These are phyloP conservation scores for Thalassarche chlororhynchos DNA, from an alignment of 2,113 vertebrate genomes.

Conservation along the genomic window DNA sequence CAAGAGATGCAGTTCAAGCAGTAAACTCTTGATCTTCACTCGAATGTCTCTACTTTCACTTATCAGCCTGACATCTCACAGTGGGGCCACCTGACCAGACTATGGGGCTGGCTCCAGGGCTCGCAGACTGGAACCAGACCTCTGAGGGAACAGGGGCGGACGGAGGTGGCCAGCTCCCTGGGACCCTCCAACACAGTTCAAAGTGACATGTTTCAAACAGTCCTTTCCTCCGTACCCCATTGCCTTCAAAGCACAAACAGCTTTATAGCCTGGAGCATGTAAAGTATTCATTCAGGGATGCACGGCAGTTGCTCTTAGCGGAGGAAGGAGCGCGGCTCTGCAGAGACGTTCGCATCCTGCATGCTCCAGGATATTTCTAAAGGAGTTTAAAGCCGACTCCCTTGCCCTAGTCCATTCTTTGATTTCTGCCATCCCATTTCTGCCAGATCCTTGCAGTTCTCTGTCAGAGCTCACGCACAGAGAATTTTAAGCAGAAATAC, in stretches of 20 bases:
- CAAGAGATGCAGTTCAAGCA: conserved; percentile 28
- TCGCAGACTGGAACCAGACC: conserved; percentile 77
- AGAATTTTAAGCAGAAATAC: background rate
- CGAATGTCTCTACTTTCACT: conserved; percentile 82
- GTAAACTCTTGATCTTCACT: conserved; percentile 66
- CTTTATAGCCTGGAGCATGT: conserved; percentile 43
- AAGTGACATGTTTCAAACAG: conserved; percentile 76
- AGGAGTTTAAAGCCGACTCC: background rate
- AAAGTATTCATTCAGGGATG: background rate
- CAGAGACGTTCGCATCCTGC: background rate
- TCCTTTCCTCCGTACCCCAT: conserved; percentile 39
- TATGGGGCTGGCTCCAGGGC: conserved; percentile 82
- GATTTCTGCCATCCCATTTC: background rate
- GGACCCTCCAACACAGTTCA: conserved; percentile 79
- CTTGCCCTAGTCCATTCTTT: background rate
- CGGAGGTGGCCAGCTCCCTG: conserved; percentile 67
- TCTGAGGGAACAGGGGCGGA: conserved; percentile 15
- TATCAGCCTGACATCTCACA: conserved; percentile 90
- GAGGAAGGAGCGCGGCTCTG: background rate
- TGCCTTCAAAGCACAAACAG: conserved; percentile 77
- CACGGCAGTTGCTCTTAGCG: background rate
- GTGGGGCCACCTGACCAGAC: conserved; percentile 84
- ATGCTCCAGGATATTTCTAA: background rate
- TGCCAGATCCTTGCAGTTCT: background rate
- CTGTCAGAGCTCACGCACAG: background rate